Evolutionary conservation across 2,797 vertebrate species (phyloP), one percentile per base, ranked within the genome.

Genomic region (Aeoliscus strigatus): DNA sequence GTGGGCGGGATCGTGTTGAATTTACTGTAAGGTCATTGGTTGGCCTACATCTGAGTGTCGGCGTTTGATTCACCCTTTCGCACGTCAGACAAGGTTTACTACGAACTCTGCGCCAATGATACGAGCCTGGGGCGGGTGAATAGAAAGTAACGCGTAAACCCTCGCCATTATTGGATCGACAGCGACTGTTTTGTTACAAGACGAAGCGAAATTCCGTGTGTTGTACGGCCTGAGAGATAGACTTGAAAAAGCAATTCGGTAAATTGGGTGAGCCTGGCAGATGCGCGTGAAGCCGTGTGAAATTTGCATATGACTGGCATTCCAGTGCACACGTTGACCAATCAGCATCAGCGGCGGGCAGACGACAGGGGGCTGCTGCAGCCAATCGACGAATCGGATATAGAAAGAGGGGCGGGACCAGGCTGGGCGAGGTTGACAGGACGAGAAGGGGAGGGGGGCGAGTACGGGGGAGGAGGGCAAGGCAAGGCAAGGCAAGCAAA

Each of bases 251-350:
- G n/a, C n/a, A n/a, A n/a, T n/a, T n/a, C n/a, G n/a, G n/a, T n/a
- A n/a, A n/a, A 10, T 21, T 26, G 6, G 30, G 14, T 14, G 13
- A 31, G 7, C 32, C 17, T 3, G 38, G 25, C 34, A 4, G 12
- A 18, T 41, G 36, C 8, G 32, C 8, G 15, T 33, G 32, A 69
- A 60, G 14, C 45, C 28, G 23, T 44, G 14, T 11, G 0, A 31
- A 27, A 86, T 90, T 89, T 88, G 82, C 89, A 89, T 91, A 90
- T 91, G 87, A 91, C 88, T 89, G 88, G 82, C 88, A 90, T 90
- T 90, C 89, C 88, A 82, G 44, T 29, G 86, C 86, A 87, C 51
- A 46, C 63, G 23, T 9, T 3, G 45, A 35, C 87, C 87, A 89
- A 89, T 89, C 68, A 60, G 53, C 0, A 36, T 1, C 2, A n/a